Conservation (phyloP, 2,888 invertebrate species). For the Xestobium rufovillosum region DNA sequence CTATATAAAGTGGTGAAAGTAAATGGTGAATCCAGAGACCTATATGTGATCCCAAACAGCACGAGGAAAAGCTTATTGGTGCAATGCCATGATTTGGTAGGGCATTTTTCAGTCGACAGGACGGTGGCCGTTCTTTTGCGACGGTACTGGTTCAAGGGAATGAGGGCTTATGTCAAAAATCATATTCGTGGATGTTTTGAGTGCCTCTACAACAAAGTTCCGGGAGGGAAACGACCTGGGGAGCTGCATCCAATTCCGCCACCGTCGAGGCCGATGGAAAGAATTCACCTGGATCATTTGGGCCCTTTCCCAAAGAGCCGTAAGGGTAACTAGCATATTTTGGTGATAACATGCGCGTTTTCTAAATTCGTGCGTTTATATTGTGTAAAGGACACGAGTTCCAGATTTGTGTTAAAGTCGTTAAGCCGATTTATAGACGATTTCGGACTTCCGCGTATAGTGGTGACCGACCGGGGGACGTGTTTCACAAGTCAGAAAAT, state of each 20-base stretch:
- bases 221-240: slow-evolving; percentile 10
- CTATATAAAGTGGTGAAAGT: slow-evolving; percentile 6
- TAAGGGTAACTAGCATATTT: too few relatives aligned
- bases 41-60: slow-evolving; percentile 5
- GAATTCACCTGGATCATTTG: slow-evolving; percentile 4
- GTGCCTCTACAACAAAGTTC: slow-evolving; percentile 6
- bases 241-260: slow-evolving; percentile 1
- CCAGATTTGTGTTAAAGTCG: too few relatives aligned
- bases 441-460: too few relatives aligned
- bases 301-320: too few relatives aligned
- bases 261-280: slow-evolving; percentile 8
- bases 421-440: too few relatives aligned
- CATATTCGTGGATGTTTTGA: too few relatives aligned
- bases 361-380: too few relatives aligned
- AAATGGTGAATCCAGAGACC: too few relatives aligned
- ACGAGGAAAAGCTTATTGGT: slow-evolving; percentile 7
- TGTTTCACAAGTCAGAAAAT: too few relatives aligned
- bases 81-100: slow-evolving; percentile 8
- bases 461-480: too few relatives aligned
- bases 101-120: slow-evolving; percentile 8
- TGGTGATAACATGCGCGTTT: too few relatives aligned
- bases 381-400: too few relatives aligned
- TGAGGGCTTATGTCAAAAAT: slow-evolving; percentile 5
- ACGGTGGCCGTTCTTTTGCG: slow-evolving; percentile 2
- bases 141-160: slow-evolving; percentile 6